Base-by-base conservation (phyloP, 2,113 vertebrate species). In the Passer domesticus region DNA sequence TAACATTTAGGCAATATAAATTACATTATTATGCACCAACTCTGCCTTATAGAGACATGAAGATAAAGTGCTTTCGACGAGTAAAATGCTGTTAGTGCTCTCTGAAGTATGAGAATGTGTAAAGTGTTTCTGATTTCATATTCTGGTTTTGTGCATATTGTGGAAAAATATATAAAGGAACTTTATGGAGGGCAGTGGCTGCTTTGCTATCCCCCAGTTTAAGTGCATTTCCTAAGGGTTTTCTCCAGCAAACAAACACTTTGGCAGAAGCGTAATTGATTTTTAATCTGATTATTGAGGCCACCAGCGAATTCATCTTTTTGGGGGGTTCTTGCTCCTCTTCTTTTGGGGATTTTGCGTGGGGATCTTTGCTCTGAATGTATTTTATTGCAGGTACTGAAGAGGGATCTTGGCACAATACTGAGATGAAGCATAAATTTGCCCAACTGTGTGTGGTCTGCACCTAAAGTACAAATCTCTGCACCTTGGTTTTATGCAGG, bases 1-100 rank as follows among this genome's bases (percentile, higher is more conserved):
- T 99, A 99, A 99, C 99, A 99, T 99, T 99, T 99, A 98, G 98
- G 98, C 98, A 98, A 99, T 99, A 99, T 98, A 99, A 99, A 99
- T 99, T 98, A 99, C 98, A 99, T 99, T 99, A 99, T 99, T 99
- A 99, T 99, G 99, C 99, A 99, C 98, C 98, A 98, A 98, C 98
- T 98, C 98, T 99, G 98, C 98, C 99, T 99, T 97, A 98, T 98
- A 98, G 98, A 99, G 99, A 99, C 99, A 99, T 98, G 98, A 99
- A 99, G 99, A 99, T 99, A 98, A 99, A 99, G 99, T 99, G 98
- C 98, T 98, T 98, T 98, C 96, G 98, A 99, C 98, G 99, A 98
- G 98, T 99, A 99, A 99, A 99, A 99, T 99, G 98, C 98, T 99
- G 99, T 99, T 99, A 99, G 99, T 94, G 97, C 98, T 98, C 98